Evolutionary conservation across 53 echinoderm and acorn worm genomes (phyloP).

Genomic region (Echinarachnius parma): DNA sequence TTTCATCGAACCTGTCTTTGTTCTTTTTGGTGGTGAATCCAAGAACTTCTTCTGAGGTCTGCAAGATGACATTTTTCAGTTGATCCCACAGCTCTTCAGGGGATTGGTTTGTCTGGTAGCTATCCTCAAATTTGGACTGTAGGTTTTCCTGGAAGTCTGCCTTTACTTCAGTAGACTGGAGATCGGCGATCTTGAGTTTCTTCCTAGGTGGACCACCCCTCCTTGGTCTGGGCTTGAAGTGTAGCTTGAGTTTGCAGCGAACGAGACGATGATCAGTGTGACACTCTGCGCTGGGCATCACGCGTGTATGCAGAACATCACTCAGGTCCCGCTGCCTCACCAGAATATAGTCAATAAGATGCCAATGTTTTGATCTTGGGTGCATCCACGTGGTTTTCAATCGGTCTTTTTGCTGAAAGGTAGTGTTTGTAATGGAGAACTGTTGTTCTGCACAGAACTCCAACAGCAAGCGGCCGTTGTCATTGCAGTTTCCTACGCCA

Average conservation of each 20-base stretch:
- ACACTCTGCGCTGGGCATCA: conserved; percentile 45
- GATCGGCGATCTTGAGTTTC: conserved; percentile 3
- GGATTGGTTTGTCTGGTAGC: neutral
- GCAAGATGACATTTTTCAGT: conserved; percentile 1
- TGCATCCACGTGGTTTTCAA: conserved; percentile 49
- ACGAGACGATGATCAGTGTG: conserved; percentile 43
- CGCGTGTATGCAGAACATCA: conserved; percentile 29
- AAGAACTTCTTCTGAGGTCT: conserved; percentile 8
- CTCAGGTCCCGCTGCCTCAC: conserved; percentile 36
- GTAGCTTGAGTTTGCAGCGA: conserved; percentile 22
- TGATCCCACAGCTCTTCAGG: conserved; percentile 31
- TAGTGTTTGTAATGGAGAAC: conserved; percentile 28
- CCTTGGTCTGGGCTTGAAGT: conserved; percentile 18
- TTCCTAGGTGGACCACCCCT: neutral
- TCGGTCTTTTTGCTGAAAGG: conserved; percentile 45
- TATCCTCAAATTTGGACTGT: neutral
- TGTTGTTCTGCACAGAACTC: conserved; percentile 26
- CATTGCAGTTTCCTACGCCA: conserved; percentile 36
- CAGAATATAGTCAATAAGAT: conserved; percentile 25
- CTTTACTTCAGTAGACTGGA: neutral
- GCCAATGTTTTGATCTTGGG: conserved; percentile 44
- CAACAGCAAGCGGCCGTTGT: conserved; percentile 37
- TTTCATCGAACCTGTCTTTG: too few species aligned
- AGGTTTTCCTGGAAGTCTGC: conserved; percentile 7
- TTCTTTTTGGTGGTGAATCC: conserved; percentile 12